Percentiles rank a stretch among this genome's conserved stretches.
These are phyloP conservation scores for Myopa tessellatipennis DNA, from an alignment of 2,888 invertebrate species.

Conservation along the genomic window DNA sequence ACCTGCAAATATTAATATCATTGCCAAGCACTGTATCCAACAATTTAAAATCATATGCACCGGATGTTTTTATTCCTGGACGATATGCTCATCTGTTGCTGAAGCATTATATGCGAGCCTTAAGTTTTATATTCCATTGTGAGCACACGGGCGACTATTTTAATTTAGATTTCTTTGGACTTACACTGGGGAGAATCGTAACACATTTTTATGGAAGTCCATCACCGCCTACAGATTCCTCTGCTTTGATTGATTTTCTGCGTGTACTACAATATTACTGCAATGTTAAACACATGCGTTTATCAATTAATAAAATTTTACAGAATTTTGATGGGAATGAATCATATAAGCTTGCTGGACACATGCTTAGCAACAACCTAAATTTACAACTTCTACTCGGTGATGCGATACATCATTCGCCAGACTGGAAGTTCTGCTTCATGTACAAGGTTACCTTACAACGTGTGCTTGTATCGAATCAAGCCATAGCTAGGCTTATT, in stretches of 20 bases:
- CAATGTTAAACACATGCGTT: conserved; percentile 37
- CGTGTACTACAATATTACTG: conserved; percentile 68
- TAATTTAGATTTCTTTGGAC: conserved; percentile 67
- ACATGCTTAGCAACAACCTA: conserved; percentile 71
- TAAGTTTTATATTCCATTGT: conserved; percentile 72
- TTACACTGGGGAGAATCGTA: conserved; percentile 74
- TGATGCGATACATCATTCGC: conserved; percentile 68
- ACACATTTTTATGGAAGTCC: conserved; percentile 70
- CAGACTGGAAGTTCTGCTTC: conserved; percentile 77
- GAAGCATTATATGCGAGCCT: conserved; percentile 72
- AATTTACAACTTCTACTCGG: conserved; percentile 66
- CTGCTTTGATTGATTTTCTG: conserved; percentile 69
- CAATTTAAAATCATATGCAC: conserved; percentile 68
- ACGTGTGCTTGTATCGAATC: conserved; percentile 69
- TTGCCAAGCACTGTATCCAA: conserved; percentile 81
- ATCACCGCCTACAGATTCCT: not conserved
- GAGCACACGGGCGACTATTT: conserved; percentile 48
- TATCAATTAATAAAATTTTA: conserved; percentile 68
- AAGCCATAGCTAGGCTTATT: conserved; percentile 73
- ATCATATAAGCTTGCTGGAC: conserved; percentile 64
- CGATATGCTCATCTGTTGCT: conserved; percentile 73
- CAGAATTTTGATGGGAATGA: conserved; percentile 72
- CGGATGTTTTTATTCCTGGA: conserved; percentile 72
- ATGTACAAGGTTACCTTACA: conserved; percentile 74
- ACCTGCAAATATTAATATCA: conserved; percentile 74